Percentiles rank a stretch among this genome's conserved stretches.
Conservation (phyloP, 2,797 vertebrate genomes). For the Sciurus vulgaris region DNA sequence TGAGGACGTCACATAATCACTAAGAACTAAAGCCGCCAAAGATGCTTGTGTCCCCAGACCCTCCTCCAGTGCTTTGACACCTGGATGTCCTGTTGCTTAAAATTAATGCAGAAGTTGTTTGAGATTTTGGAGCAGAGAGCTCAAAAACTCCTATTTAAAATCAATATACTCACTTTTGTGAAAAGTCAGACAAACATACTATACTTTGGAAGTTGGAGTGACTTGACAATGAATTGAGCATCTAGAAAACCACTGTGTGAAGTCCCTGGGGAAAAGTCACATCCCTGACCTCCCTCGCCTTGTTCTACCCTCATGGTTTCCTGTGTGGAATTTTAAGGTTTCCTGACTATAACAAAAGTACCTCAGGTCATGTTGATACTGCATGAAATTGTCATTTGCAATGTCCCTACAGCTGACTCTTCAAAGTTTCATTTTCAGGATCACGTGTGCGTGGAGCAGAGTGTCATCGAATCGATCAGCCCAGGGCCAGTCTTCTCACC, state of each 20-base stretch:
- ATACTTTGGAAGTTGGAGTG: neutral
- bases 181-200: neutral
- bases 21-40: neutral
- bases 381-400: neutral
- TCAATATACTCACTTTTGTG: neutral
- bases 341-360: neutral
- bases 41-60: fast-evolving
- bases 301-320: neutral
- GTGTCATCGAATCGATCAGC: fast-evolving
- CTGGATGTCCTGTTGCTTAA: neutral
- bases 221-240: neutral
- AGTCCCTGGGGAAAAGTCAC: fast-evolving
- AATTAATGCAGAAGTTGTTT: neutral
- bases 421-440: neutral
- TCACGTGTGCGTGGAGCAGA: fast-evolving
- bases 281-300: neutral
- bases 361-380: neutral
- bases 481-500: too few relatives aligned
- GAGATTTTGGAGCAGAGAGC: neutral
- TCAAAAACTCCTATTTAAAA: neutral
- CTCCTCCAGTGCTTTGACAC: too few relatives aligned
- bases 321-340: neutral
- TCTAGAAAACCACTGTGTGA: too few relatives aligned
- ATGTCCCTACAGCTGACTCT: neutral
- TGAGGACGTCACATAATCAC: neutral